Evolutionary conservation across 2,888 invertebrate species (phyloP).

Genomic region (Pycnomerus fuliginosus): DNA sequence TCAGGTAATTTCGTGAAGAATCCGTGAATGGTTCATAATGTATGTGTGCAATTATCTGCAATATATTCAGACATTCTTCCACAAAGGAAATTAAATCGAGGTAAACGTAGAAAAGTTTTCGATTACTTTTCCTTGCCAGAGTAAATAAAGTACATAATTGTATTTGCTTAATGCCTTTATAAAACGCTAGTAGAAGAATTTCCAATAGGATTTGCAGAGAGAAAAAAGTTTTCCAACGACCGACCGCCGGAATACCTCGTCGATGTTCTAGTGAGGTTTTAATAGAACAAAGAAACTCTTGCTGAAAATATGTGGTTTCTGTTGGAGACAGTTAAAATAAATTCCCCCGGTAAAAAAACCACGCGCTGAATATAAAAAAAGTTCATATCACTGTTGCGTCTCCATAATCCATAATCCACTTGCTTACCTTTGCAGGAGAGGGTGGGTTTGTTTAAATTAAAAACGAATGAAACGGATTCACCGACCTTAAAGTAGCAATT

Average conservation of each 20-base stretch:
- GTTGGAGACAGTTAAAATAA: slow-evolving; percentile 24
- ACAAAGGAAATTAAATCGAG: slow-evolving; percentile 24
- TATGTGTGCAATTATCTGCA: slow-evolving; percentile 33
- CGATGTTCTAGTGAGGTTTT: slow-evolving; percentile 2
- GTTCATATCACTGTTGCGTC: slow-evolving; percentile 4
- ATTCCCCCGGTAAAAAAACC: slow-evolving; percentile 8
- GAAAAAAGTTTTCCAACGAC: no score
- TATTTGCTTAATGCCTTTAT: slow-evolving; percentile 20
- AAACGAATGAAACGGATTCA: no score
- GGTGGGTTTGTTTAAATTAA: no score
- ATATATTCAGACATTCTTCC: slow-evolving; percentile 23
- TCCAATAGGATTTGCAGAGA: slow-evolving; percentile 18
- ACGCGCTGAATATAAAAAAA: slow-evolving; percentile 8
- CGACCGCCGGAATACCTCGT: no score
- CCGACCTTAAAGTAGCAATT: no score
- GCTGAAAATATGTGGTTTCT: slow-evolving; percentile 23
- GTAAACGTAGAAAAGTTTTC: slow-evolving; percentile 13
- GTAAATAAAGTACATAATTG: slow-evolving; percentile 19
- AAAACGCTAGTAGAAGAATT: slow-evolving; percentile 12
- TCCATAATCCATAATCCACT: no score
- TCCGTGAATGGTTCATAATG: slow-evolving; percentile 26
- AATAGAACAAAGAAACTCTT: slow-evolving; percentile 22
- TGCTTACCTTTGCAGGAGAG: no score
- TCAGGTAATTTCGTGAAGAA: slow-evolving; percentile 29
- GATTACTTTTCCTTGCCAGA: slow-evolving; percentile 14